Conservation (phyloP, 92 coral and sea anemone genomes). For the Actinostola sp. region DNA sequence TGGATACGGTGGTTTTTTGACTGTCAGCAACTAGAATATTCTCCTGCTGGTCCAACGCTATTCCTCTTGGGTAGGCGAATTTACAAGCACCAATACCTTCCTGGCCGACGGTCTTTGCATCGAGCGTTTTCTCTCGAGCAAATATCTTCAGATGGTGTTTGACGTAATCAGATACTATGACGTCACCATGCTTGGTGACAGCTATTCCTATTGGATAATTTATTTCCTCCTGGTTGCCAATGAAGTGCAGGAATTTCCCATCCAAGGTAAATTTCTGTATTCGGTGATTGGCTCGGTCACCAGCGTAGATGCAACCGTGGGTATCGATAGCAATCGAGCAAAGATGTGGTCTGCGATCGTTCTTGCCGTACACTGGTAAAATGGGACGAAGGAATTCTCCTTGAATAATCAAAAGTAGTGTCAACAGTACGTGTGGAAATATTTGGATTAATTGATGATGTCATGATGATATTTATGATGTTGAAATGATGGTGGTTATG, state of each 20-base stretch:
- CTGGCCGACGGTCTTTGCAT: conserved; percentile 59
- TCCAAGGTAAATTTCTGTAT: conserved; percentile 81
- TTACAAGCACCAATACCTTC: conserved; percentile 86
- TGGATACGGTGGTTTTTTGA: conserved; percentile 89
- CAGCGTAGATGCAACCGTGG: conserved; percentile 69
- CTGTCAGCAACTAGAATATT: conserved; percentile 90
- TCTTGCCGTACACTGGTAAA: conserved; percentile 84
- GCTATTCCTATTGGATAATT: conserved; percentile 77
- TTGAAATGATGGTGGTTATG: no score
- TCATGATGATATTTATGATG: no score
- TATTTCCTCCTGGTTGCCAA: conserved; percentile 80
- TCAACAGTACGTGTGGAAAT: background rate
- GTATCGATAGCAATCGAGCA: conserved; percentile 73
- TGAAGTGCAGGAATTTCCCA: conserved; percentile 81
- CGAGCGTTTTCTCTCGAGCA: conserved; percentile 49
- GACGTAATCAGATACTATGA: conserved; percentile 78
- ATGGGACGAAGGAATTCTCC: conserved; percentile 85
- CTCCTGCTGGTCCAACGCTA: conserved; percentile 72
- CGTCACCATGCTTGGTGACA: conserved; percentile 81
- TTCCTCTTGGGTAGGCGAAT: conserved; percentile 85
- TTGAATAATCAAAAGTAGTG: background rate
- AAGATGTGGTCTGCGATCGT: conserved; percentile 87
- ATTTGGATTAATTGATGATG: no score
- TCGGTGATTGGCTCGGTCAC: conserved; percentile 88
- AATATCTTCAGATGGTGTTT: conserved; percentile 80